Evolutionary conservation across 2,888 invertebrate genomes (phyloP), one percentile per base, ranked within the genome.

Genomic region (Sinhomidia bicolor): DNA sequence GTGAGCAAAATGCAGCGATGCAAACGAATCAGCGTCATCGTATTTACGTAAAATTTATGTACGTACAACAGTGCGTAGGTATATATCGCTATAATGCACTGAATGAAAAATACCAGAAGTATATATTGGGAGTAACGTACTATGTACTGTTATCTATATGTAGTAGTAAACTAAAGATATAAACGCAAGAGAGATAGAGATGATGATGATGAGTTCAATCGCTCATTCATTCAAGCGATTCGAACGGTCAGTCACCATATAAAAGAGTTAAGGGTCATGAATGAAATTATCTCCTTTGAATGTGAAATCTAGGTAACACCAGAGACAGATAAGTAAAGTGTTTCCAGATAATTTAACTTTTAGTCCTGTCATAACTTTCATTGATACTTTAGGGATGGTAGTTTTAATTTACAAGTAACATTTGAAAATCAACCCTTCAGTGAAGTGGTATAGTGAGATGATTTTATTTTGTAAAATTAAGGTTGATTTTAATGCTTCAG

Each of bases 291-390:
- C n/a, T n/a, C n/a, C n/a, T 7, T 10, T 60, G 60, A 23, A 23
- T 60, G 32, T 62, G 32, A 12, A 62, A 36, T 36, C 36, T 68
- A 17, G 68, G 9, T 1, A 12, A 51, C 51, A 51, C 51, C n/a
- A 57, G 51, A 3, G 51, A 57, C 12, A 44, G 41, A 14, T 65
- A 12, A 71, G 9, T 68, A 41, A 41, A 68, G 17, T 68, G 17
- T 71, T 71, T 71, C 36, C 71, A 23, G 71, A 17, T 12, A 71
- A 71, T 71, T 71, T 71, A 41, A 71, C 71, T 20, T n/a, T n/a
- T 23, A 12, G 20, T 44, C 4, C 3, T 20, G 68, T 41, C 20
- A 68, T 41, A 36, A 44, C n/a, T 71, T 71, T 68, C 26, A 62
- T 57, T 57, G 57, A 29, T 29, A 36, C 9, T 7, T 47, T 47